Base-by-base conservation (phyloP, 2,888 invertebrate species). In the Conus canariensis region DNA sequence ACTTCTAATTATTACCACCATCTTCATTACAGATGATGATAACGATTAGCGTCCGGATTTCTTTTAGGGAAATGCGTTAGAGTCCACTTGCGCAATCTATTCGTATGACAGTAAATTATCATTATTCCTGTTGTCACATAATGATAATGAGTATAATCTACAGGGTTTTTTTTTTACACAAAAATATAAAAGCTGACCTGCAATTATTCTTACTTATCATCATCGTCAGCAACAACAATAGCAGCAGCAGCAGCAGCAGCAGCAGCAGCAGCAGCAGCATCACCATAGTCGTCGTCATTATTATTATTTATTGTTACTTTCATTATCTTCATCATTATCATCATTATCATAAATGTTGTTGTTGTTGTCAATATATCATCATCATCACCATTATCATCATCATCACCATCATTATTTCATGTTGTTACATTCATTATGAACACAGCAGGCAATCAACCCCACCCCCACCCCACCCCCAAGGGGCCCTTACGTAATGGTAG, bases 131-230 rank as follows among this genome's bases (percentile, higher is more conserved):
- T 80, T 30, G 19, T 80, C 80, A 30, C 85, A 10, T 85, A n/a
- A 85, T 85, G 25, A 85, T 85, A 2, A 85, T 85, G 25, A 85
- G 10, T 30, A 85, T 85, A n/a, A 85, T 85, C 85, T 25, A 3
- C 56, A 85, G 14, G 30, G 2, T 45, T 45, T 4, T 4, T 30
- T 45, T 45, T 45, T 45, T 4, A 45, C 45, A 45, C 3, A 45
- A 45, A 45, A 45, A 45, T 45, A 45, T 45, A 4, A 30, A 2
- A 45, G 45, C 45, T 45, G 45, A 45, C 45, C 45, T 45, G 45
- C 45, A 45, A 45, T 45, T 45, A 45, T 45, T 45, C 45, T 45
- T 1, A 45, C 3, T 45, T 16, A 64, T 64, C 64, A 64, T 64
- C 74, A 74, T 74, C 74, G 6, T 0, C 74, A 74, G 10, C 74